Base-by-base conservation (phyloP, 2,797 vertebrate species). In the Cacajao melanocephalus region DNA sequence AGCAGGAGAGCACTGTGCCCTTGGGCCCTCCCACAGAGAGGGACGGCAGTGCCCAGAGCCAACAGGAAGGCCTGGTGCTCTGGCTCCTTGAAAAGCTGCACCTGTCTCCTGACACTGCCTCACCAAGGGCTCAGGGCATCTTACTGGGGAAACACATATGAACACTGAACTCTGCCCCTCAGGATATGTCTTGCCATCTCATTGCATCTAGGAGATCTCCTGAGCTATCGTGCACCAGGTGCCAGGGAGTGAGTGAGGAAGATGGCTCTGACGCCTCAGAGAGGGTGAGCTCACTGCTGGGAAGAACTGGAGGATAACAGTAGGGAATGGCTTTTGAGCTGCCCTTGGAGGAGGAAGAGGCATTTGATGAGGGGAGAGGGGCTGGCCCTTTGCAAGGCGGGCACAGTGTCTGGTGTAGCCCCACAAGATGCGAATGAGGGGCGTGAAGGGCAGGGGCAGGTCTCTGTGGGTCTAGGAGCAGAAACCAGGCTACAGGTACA, bases 111-210 rank as follows among this genome's bases (percentile, higher is more conserved):
- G 41, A 61, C 9, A 9, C 12, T 11, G 39, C 12, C 36, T 36
- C 24, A 6, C 3, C 4, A 28, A 17, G 19, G 44, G 46, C 17
- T 22, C 57, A 57, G 24, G 36, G 46, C 39, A 70, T 72, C 9
- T 41, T 9, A 9, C 9, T 1, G 46, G 67, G n/a, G 22, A 22
- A 39, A 36, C 10, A 17, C 7, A 0, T 33, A 24, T 44, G 1
- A 4, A 11, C 9, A 5, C 36, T 19, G 12, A 72, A 58, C 48
- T 76, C 64, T 17, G 41, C 8, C 24, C 3, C 2, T 24, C 5
- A 1, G 58, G 33, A 26, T n/a, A 5, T 15, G 17, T 13, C 39
- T 84, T 13, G 30, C 50, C 15, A 22, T 28, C 36, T 73, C n/a
- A 28, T 7, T 24, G 28, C 4, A 13, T 84, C 82, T 28, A 4